Percentiles rank a stretch among this genome's conserved stretches.
phyloP scores from a whole-genome alignment of 1,140 invertebrate species.

The Drosophila pandora region DNA sequence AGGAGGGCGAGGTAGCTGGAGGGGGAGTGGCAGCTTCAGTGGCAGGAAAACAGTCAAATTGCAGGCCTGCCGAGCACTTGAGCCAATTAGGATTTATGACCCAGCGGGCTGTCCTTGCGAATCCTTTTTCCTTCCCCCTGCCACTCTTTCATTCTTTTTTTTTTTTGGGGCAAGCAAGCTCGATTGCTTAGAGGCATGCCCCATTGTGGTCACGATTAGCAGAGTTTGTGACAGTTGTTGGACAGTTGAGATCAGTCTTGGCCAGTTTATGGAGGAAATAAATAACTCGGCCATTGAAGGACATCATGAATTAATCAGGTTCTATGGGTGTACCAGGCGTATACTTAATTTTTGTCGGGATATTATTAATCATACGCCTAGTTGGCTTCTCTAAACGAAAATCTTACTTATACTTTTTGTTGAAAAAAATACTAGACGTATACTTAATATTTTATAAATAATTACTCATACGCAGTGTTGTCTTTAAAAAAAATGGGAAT shows the following conservation, averaged over 20 bases:
- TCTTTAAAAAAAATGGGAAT: too few relatives aligned
- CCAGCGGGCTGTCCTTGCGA: constrained; percentile 31
- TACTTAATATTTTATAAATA: too few relatives aligned
- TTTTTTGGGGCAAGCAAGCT: not conserved
- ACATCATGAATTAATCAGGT: too few relatives aligned
- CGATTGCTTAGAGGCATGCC: constrained; percentile 2
- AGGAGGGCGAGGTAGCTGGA: not conserved
- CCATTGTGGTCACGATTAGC: constrained; percentile 30
- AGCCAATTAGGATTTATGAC: constrained; percentile 70
- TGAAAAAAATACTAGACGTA: too few relatives aligned
- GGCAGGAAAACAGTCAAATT: constrained; percentile 23
- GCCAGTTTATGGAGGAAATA: not conserved
- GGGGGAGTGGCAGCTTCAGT: constrained; percentile 2
- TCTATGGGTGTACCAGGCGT: too few relatives aligned
- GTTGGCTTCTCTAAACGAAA: too few relatives aligned
- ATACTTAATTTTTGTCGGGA: too few relatives aligned
- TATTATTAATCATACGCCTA: too few relatives aligned
- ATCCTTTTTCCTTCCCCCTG: not conserved
- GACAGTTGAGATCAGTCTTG: not conserved
- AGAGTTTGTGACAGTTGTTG: constrained; percentile 33
- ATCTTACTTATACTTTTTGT: too few relatives aligned
- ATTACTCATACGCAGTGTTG: too few relatives aligned
- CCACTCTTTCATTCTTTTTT: not conserved
- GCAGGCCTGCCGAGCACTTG: constrained; percentile 54
- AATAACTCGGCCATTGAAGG: not conserved